A percentile compares a stretch with the other conserved stretches of the same genome.
Conservation (phyloP, 2,888 invertebrate species). For the Brenthis ino region DNA sequence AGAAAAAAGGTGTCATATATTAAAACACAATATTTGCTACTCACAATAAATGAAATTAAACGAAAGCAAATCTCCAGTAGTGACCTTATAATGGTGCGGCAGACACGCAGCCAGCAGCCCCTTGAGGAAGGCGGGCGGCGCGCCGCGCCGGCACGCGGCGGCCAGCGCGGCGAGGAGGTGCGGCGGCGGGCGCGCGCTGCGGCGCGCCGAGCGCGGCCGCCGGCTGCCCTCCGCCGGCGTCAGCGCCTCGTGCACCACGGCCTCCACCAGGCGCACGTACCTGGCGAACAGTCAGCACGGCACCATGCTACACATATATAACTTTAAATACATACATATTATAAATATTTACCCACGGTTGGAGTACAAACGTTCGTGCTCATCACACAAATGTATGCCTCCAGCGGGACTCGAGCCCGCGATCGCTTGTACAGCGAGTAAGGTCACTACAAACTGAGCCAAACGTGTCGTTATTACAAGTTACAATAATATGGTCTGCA, state of each 20-base stretch:
- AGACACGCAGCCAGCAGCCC: constrained; percentile 56
- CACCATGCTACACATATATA: too few species aligned
- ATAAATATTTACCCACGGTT: too few species aligned
- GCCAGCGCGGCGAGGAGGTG: constrained; percentile 92
- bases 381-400: too few species aligned
- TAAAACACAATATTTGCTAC: too few species aligned
- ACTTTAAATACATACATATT: too few species aligned
- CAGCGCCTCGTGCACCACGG: constrained; percentile 92
- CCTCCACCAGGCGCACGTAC: constrained; percentile 95
- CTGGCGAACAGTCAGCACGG: constrained; percentile 54
- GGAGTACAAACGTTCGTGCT: too few species aligned
- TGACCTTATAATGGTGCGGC: constrained; percentile 49
- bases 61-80: not conserved
- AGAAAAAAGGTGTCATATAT: too few species aligned
- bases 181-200: constrained; percentile 87
- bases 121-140: constrained; percentile 77
- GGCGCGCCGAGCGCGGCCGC: constrained; percentile 77
- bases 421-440: too few species aligned
- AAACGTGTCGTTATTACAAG: too few species aligned
- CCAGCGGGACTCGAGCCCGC: too few species aligned
- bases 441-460: too few species aligned
- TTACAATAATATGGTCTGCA: too few species aligned
- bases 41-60: constrained; percentile 1
- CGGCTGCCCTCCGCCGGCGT: constrained; percentile 84
- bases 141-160: constrained; percentile 81